Evolutionary conservation across 1,140 invertebrate genomes (phyloP).

Genomic region (Hermatobates lingyangjiaoensis): DNA sequence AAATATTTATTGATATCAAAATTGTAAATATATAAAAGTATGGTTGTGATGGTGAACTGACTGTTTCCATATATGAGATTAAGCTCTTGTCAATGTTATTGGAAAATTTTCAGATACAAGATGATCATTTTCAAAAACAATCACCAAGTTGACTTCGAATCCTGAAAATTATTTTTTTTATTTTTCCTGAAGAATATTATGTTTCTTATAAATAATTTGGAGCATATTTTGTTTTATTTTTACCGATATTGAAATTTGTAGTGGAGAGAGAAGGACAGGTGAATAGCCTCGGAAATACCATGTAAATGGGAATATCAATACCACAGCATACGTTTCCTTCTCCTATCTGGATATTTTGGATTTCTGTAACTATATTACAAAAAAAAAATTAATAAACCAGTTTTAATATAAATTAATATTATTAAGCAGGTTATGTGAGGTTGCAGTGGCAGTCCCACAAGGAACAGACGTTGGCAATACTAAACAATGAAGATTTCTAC

Average conservation of each 20-base stretch:
- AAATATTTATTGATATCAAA: neutral
- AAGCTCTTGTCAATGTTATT: constrained; percentile 50
- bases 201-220: constrained; percentile 1
- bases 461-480: too few relatives aligned
- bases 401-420: neutral
- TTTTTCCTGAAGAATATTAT: neutral
- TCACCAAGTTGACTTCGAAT: constrained; percentile 86
- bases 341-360: constrained; percentile 93
- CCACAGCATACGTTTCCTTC: constrained; percentile 73
- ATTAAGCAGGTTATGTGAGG: too few relatives aligned
- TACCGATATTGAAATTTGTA: constrained; percentile 90
- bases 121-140: constrained; percentile 84
- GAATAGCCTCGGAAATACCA: constrained; percentile 88
- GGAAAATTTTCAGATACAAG: constrained; percentile 93
- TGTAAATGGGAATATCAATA: constrained; percentile 75
- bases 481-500: too few relatives aligned
- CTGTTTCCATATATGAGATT: neutral
- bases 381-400: constrained; percentile 5
- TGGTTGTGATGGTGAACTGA: neutral
- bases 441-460: too few relatives aligned
- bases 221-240: constrained; percentile 17
- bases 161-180: constrained; percentile 41
- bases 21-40: neutral
- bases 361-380: constrained; percentile 66
- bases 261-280: constrained; percentile 83